Evolutionary conservation across 2,797 vertebrate species (phyloP).

Genomic region (Ciconia nigra): DNA sequence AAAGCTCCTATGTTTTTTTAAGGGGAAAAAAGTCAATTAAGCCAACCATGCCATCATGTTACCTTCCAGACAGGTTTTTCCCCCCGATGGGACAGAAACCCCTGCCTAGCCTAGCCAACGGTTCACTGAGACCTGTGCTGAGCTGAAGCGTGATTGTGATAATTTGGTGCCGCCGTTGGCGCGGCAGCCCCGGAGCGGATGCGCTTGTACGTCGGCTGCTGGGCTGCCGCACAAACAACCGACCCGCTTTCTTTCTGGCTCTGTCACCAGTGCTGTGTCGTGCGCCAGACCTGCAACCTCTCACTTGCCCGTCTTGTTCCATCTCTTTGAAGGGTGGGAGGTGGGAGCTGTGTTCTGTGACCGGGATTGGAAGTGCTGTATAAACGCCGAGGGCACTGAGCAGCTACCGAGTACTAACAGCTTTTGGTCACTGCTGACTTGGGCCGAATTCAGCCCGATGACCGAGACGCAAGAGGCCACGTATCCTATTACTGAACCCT

Average conservation of each 20-base stretch:
- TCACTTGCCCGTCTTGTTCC: neutral
- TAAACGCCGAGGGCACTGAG: neutral
- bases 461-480: neutral
- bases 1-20: neutral
- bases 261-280: neutral
- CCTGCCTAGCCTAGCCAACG: neutral
- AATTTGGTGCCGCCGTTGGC: fast-evolving
- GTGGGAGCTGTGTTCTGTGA: neutral
- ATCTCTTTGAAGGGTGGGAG: neutral
- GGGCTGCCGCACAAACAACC: neutral
- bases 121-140: neutral
- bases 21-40: neutral
- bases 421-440: neutral
- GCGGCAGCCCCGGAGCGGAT: fast-evolving
- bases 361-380: neutral
- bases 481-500: neutral
- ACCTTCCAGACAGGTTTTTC: neutral
- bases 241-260: neutral
- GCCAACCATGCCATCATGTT: fast-evolving
- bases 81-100: neutral
- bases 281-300: neutral
- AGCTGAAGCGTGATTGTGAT: fast-evolving
- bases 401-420: neutral
- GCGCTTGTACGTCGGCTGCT: fast-evolving
- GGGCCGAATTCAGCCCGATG: neutral